A percentile compares a stretch with the other conserved stretches of the same genome.
Conservation (phyloP, 64 coral and sea anemone genomes). For the Platygyra sinensis region DNA sequence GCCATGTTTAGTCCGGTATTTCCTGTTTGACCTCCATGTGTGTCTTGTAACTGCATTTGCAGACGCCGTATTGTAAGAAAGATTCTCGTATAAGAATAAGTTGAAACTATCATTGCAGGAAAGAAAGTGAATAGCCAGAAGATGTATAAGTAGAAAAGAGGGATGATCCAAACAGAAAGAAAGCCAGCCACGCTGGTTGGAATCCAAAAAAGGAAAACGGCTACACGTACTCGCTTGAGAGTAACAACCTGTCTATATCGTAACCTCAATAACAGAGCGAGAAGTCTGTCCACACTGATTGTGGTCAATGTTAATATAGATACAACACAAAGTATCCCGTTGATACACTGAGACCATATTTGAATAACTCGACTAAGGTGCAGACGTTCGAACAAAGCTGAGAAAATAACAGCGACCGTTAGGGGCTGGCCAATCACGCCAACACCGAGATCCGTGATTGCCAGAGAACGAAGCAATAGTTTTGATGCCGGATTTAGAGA, state of each 20-base stretch:
- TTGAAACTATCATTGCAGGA: neutral
- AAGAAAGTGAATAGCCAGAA: no score
- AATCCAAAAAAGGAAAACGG: neutral
- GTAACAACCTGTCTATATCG: slow-evolving; percentile 13
- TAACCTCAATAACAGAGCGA: neutral
- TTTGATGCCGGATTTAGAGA: slow-evolving; percentile 3
- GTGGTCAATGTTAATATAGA: neutral
- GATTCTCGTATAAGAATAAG: neutral
- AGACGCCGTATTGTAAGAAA: neutral
- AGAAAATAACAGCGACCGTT: neutral
- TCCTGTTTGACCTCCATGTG: neutral
- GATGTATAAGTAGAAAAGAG: no score
- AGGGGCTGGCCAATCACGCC: neutral
- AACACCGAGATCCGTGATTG: neutral
- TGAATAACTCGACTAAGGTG: neutral
- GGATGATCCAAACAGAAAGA: neutral
- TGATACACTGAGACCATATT: neutral
- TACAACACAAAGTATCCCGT: neutral
- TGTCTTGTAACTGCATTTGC: neutral
- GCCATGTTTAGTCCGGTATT: neutral
- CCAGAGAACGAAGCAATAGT: neutral
- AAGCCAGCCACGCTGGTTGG: neutral
- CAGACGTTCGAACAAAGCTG: neutral
- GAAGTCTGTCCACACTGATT: neutral
- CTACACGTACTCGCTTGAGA: neutral